A percentile compares a stretch with the other conserved stretches of the same genome.
These are phyloP conservation scores for Aphodius sticticus DNA, from an alignment of 2,888 invertebrate species.

Conservation along the genomic window DNA sequence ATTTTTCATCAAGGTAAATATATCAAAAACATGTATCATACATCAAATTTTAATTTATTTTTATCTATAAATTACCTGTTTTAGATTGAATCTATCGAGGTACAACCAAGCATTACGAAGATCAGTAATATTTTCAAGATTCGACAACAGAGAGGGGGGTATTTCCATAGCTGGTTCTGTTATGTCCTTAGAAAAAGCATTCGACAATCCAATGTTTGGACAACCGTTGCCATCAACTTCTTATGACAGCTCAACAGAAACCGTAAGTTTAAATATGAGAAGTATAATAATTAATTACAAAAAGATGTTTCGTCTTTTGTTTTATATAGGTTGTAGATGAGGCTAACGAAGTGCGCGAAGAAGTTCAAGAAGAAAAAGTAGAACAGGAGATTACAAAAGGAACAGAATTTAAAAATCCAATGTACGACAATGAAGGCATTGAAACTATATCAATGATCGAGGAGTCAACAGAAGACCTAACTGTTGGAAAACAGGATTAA, in stretches of 20 bases:
- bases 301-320: neutral
- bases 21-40: too few species aligned
- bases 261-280: slow-evolving; percentile 25
- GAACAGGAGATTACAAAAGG: too few species aligned
- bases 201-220: slow-evolving; percentile 53
- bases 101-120: slow-evolving; percentile 22
- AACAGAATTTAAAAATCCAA: too few species aligned
- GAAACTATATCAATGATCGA: too few species aligned
- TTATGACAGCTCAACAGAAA: slow-evolving; percentile 17
- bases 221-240: slow-evolving; percentile 29
- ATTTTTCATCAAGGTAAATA: too few species aligned
- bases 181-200: slow-evolving; percentile 48
- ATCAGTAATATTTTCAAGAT: slow-evolving; percentile 46
- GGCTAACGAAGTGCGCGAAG: neutral
- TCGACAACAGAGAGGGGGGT: slow-evolving; percentile 48
- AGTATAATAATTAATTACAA: neutral
- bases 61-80: neutral
- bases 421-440: too few species aligned
- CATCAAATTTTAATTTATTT: neutral
- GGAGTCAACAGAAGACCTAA: too few species aligned
- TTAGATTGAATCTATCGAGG: slow-evolving; percentile 17
- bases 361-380: neutral
- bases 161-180: slow-evolving; percentile 49
- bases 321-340: slow-evolving; percentile 6
- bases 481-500: too few species aligned